phyloP scores from a whole-genome alignment of 2,888 invertebrate species.

The Limenitis camilla region DNA sequence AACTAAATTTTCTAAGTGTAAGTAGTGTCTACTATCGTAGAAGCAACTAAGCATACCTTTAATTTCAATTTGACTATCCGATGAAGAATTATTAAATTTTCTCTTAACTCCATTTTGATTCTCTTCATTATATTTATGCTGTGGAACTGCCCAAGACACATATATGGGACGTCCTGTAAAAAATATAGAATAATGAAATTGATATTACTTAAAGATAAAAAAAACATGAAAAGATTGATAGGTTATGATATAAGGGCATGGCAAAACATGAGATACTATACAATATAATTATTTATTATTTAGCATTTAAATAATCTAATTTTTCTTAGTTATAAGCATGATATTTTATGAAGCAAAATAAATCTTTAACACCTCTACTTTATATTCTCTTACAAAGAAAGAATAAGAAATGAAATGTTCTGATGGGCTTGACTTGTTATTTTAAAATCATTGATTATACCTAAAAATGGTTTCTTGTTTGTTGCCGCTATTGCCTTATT shows the following conservation, averaged over 20 bases:
- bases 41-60: slow-evolving; percentile 7
- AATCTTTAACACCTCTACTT: too few species aligned
- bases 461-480: slow-evolving; percentile 80
- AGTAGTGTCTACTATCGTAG: too few species aligned
- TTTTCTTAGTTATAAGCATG: too few species aligned
- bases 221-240: too few species aligned
- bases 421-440: neutral
- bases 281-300: neutral
- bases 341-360: too few species aligned
- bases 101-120: slow-evolving; percentile 30
- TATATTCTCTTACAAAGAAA: too few species aligned
- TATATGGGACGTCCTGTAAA: slow-evolving; percentile 75
- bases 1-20: too few species aligned
- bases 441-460: slow-evolving; percentile 43
- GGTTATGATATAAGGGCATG: too few species aligned
- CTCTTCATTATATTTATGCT: slow-evolving; percentile 79
- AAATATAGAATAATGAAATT: neutral
- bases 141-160: slow-evolving; percentile 94
- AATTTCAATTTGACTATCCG: slow-evolving; percentile 27
- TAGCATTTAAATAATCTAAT: too few species aligned
- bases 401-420: too few species aligned
- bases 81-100: slow-evolving; percentile 23
- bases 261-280: too few species aligned
- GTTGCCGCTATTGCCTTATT: slow-evolving; percentile 86
- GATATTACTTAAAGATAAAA: neutral